Percentiles rank a stretch among this genome's conserved stretches.
phyloP scores from a whole-genome alignment of 2,113 vertebrate genomes.

The Chiloscyllium plagiosum region DNA sequence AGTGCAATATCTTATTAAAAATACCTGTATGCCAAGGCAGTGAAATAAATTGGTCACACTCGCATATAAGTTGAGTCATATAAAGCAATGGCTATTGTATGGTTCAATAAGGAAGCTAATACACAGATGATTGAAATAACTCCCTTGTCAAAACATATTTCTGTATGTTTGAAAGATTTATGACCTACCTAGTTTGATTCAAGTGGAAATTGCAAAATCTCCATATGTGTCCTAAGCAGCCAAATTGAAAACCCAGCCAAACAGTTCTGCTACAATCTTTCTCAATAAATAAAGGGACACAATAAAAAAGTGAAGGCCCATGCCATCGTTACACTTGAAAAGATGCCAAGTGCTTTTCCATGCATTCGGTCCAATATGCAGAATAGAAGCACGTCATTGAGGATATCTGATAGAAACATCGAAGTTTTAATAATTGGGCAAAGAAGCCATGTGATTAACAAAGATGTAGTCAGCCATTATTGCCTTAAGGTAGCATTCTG shows the following conservation, averaged over 20 bases:
- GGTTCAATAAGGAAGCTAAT: not conserved
- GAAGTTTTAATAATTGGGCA: not conserved
- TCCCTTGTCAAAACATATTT: not conserved
- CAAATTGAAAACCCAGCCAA: constrained; percentile 1
- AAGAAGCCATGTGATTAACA: not conserved
- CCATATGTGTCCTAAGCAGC: not conserved
- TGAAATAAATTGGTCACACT: not conserved
- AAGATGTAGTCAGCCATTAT: not conserved
- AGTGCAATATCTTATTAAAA: not conserved
- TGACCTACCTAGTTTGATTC: not conserved
- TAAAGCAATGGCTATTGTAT: not conserved
- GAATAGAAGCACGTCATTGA: not conserved
- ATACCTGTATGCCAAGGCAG: not conserved
- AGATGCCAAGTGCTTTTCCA: not conserved
- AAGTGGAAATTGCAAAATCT: not conserved
- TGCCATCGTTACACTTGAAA: not conserved
- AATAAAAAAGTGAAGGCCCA: not conserved
- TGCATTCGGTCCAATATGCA: not conserved
- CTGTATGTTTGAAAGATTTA: not conserved
- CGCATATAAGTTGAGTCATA: not conserved
- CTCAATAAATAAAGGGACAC: not conserved
- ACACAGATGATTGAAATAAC: not conserved
- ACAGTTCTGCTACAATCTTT: not conserved
- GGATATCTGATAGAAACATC: not conserved
- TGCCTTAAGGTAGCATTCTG: too few species aligned